Percentiles rank a stretch among this genome's conserved stretches.
Conservation (phyloP, 1,140 invertebrate species). For the Drosophila trapezifrons region DNA sequence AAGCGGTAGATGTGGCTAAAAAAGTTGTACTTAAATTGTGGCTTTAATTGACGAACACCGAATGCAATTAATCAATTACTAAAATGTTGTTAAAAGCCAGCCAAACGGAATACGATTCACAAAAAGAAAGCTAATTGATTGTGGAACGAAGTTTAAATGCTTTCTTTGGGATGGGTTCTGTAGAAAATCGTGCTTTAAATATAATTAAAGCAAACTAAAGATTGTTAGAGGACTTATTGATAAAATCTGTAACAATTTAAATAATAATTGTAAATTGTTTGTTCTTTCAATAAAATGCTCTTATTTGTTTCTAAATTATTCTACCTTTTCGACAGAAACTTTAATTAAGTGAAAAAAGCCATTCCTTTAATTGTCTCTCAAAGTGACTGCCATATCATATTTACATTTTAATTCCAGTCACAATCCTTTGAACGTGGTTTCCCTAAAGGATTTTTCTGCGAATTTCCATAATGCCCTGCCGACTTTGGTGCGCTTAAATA, state of each 20-base stretch:
- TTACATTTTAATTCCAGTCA: conserved; percentile 8
- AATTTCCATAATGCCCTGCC: conserved; percentile 36
- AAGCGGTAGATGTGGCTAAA: conserved; percentile 20
- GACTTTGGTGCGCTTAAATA: conserved; percentile 46
- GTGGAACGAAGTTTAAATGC: not conserved
- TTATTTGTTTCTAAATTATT: too few species aligned
- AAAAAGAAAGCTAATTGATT: conserved; percentile 25
- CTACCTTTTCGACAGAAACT: too few species aligned
- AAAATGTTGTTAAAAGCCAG: conserved; percentile 42
- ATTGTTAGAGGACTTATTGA: not conserved
- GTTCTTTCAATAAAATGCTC: not conserved
- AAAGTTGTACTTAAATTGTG: conserved; percentile 41
- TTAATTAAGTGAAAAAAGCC: not conserved
- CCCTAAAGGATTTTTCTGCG: not conserved
- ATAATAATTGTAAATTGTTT: too few species aligned
- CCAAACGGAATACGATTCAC: not conserved
- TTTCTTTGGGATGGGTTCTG: not conserved
- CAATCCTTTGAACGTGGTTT: not conserved
- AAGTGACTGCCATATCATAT: conserved; percentile 7
- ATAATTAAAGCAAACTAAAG: not conserved
- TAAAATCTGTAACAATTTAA: too few species aligned
- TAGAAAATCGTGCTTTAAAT: not conserved
- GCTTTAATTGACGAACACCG: conserved; percentile 32
- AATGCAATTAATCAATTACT: conserved; percentile 71
- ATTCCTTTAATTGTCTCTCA: not conserved